Evolutionary conservation across 2,888 invertebrate species (phyloP).

Genomic region (Drosophila emarginata): DNA sequence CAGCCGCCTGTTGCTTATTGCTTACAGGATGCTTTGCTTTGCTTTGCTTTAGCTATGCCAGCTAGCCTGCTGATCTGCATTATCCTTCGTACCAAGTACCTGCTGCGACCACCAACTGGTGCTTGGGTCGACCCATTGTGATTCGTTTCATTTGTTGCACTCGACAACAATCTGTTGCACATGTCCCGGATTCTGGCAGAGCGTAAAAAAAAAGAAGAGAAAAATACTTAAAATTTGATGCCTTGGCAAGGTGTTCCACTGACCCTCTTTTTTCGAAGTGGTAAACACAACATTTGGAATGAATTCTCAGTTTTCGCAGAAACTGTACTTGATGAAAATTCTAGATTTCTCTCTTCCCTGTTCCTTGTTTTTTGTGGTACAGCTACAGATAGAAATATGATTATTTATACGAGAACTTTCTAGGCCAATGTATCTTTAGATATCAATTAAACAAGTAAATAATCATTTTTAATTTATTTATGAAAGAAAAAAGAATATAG

Average conservation of each 20-base stretch:
- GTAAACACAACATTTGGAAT: conserved; percentile 39
- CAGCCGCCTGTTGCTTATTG: conserved; percentile 66
- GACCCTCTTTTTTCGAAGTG: conserved; percentile 50
- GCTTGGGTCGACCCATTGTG: conserved; percentile 48
- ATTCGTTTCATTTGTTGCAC: conserved; percentile 67
- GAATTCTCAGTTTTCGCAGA: conserved; percentile 20
- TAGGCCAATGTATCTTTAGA: no score
- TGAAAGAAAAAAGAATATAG: neutral
- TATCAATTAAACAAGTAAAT: no score
- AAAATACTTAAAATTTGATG: conserved; percentile 46
- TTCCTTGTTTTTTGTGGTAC: no score
- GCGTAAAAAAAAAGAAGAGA: conserved; percentile 42
- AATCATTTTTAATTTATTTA: no score
- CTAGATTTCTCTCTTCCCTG: neutral
- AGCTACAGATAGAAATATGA: no score
- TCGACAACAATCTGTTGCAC: conserved; percentile 71
- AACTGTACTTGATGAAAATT: conserved; percentile 29
- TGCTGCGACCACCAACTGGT: conserved; percentile 70
- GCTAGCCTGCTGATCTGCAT: conserved; percentile 40
- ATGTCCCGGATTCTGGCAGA: conserved; percentile 56
- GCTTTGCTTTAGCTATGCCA: conserved; percentile 22
- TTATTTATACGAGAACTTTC: no score
- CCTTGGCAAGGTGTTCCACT: conserved; percentile 71
- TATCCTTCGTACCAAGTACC: conserved; percentile 59
- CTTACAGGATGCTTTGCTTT: conserved; percentile 16